These are phyloP conservation scores for Mormyrus proboscirostris DNA, from an alignment of 2,797 vertebrate species.

Conservation along the genomic window DNA sequence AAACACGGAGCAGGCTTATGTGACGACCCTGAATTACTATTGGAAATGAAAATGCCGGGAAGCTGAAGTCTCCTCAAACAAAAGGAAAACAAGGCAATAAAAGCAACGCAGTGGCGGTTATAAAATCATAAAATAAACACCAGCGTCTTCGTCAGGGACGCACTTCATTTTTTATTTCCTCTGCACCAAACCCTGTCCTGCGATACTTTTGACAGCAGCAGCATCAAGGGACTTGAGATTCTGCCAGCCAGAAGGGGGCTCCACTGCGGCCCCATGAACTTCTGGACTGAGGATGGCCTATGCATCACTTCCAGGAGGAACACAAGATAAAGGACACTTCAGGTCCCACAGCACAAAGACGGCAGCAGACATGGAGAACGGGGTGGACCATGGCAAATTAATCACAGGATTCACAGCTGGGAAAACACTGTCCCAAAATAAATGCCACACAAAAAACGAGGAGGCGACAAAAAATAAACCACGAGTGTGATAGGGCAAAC, in stretches of 20 bases:
- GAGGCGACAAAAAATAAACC: constrained; percentile 50
- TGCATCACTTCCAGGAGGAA: not conserved
- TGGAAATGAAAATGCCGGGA: not conserved
- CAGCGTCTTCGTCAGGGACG: not conserved
- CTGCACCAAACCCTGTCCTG: not conserved
- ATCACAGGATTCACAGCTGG: constrained; percentile 62
- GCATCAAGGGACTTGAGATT: not conserved
- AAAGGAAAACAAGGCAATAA: not conserved
- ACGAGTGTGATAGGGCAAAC: constrained; percentile 45
- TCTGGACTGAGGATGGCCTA: not conserved
- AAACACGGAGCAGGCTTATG: not conserved
- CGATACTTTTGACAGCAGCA: not conserved
- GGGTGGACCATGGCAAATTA: constrained; percentile 40
- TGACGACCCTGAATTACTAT: not conserved
- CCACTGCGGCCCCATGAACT: too few relatives aligned
- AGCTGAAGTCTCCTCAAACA: not conserved
- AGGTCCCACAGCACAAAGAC: not conserved
- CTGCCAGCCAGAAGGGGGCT: not conserved
- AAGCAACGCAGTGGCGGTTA: not conserved
- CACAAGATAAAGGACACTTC: not conserved
- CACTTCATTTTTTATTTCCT: not conserved
- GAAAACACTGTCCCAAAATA: constrained; percentile 48
- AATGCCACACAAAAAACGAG: not conserved
- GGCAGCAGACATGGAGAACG: not conserved
- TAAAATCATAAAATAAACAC: not conserved